phyloP scores from a whole-genome alignment of 2,888 invertebrate species.

The Dynastes hyllus region DNA sequence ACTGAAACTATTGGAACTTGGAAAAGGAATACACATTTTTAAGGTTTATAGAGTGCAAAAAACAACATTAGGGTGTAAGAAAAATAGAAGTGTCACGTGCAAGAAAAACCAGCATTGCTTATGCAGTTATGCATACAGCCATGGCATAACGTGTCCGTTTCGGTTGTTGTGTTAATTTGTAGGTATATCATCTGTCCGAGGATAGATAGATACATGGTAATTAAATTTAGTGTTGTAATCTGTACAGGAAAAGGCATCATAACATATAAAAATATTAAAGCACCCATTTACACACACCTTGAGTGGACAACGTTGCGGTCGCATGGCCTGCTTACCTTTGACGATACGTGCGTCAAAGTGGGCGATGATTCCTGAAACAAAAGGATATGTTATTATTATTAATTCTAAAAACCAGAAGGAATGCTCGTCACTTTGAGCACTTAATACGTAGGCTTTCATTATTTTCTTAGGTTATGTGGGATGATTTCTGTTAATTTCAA shows the following conservation, averaged over 20 bases:
- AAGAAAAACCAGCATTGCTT: slow-evolving; percentile 16
- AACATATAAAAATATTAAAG: slow-evolving; percentile 55
- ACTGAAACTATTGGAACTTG: no score
- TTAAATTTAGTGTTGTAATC: slow-evolving; percentile 29
- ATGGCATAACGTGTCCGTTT: slow-evolving; percentile 23
- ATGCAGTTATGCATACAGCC: slow-evolving; percentile 42
- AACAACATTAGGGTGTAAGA: not conserved
- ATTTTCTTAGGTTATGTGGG: no score
- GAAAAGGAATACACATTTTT: not conserved
- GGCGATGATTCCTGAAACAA: slow-evolving; percentile 85
- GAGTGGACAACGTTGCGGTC: slow-evolving; percentile 72
- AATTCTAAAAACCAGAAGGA: no score
- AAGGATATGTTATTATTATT: slow-evolving; percentile 58
- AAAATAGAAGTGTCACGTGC: slow-evolving; percentile 21
- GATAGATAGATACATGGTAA: slow-evolving; percentile 11
- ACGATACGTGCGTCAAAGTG: slow-evolving; percentile 85
- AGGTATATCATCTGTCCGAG: slow-evolving; percentile 2
- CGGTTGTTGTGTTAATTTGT: slow-evolving; percentile 28
- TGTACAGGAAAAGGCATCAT: slow-evolving; percentile 21
- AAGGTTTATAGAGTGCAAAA: slow-evolving; percentile 20
- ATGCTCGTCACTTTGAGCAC: no score
- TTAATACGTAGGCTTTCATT: no score
- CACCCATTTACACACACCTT: slow-evolving; percentile 71
- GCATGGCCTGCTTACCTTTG: slow-evolving; percentile 81
- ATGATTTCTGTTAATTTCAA: no score